Evolutionary conservation across 1,140 invertebrate species (phyloP).

Genomic region (Brachionus manjavacas): DNA sequence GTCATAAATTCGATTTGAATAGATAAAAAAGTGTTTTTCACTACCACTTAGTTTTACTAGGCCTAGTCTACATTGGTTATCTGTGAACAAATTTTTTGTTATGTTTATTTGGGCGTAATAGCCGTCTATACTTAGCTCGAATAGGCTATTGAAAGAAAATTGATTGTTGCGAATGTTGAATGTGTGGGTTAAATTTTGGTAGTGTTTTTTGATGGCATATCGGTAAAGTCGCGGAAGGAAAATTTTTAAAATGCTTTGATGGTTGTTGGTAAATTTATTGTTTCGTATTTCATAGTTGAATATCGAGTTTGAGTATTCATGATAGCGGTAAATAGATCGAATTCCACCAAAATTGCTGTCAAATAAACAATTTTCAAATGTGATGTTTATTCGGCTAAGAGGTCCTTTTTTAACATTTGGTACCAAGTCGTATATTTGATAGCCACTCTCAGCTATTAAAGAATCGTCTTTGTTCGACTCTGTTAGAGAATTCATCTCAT

Average conservation of each 20-base stretch:
- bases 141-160: neutral
- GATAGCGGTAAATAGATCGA: conserved; percentile 32
- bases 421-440: conserved; percentile 44
- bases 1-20: conserved; percentile 68
- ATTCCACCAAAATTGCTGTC: conserved; percentile 48
- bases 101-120: conserved; percentile 77
- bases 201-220: conserved; percentile 23
- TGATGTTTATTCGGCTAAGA: conserved; percentile 46
- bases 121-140: conserved; percentile 63
- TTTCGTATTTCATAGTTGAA: conserved; percentile 12
- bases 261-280: conserved; percentile 39
- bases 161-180: conserved; percentile 4
- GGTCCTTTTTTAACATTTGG: conserved; percentile 47
- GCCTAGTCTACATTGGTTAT: conserved; percentile 77
- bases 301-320: conserved; percentile 31
- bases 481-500: conserved; percentile 69
- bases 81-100: conserved; percentile 74
- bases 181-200: neutral
- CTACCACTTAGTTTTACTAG: conserved; percentile 82
- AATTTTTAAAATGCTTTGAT: neutral
- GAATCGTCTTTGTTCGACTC: conserved; percentile 68
- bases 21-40: conserved; percentile 84
- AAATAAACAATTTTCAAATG: conserved; percentile 49
- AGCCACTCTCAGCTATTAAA: conserved; percentile 63
- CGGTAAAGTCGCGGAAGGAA: neutral